These are phyloP conservation scores for Spodoptera picta DNA, from an alignment of 2,888 invertebrate species.

Conservation along the genomic window DNA sequence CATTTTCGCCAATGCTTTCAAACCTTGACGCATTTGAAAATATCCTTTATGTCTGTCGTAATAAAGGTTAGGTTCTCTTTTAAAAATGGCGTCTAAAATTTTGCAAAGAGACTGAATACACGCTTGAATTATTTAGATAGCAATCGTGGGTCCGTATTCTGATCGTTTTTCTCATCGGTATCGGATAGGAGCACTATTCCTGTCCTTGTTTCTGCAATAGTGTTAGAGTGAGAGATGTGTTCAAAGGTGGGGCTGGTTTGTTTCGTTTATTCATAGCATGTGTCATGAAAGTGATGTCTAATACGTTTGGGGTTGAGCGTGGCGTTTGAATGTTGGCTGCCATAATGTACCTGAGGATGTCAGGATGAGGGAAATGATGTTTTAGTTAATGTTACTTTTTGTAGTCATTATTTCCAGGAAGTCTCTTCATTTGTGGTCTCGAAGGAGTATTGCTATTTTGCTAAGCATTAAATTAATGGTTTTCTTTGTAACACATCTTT, in stretches of 20 bases:
- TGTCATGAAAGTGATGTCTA: conserved; percentile 78
- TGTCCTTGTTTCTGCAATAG: conserved; percentile 59
- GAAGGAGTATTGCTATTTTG: neutral
- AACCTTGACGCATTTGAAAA: conserved; percentile 34
- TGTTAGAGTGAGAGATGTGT: conserved; percentile 61
- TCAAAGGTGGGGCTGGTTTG: conserved; percentile 62
- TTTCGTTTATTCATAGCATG: conserved; percentile 75
- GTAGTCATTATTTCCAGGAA: neutral
- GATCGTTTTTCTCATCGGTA: conserved; percentile 85
- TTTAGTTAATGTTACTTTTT: conserved; percentile 23
- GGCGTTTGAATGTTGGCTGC: conserved; percentile 68
- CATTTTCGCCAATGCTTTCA: conserved; percentile 11
- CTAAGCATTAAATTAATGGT: too few species aligned
- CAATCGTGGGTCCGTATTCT: conserved; percentile 85
- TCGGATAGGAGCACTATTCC: conserved; percentile 69
- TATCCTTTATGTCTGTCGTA: conserved; percentile 43
- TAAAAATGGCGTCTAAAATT: conserved; percentile 38
- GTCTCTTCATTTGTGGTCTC: neutral
- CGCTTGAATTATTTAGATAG: conserved; percentile 87
- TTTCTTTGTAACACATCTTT: too few species aligned
- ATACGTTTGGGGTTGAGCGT: conserved; percentile 75
- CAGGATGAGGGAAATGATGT: conserved; percentile 42
- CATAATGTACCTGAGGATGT: conserved; percentile 66
- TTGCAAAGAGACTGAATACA: conserved; percentile 76
- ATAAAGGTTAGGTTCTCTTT: conserved; percentile 41